These are phyloP conservation scores for Dynastes grantii DNA, from an alignment of 2,888 invertebrate genomes.

Conservation along the genomic window DNA sequence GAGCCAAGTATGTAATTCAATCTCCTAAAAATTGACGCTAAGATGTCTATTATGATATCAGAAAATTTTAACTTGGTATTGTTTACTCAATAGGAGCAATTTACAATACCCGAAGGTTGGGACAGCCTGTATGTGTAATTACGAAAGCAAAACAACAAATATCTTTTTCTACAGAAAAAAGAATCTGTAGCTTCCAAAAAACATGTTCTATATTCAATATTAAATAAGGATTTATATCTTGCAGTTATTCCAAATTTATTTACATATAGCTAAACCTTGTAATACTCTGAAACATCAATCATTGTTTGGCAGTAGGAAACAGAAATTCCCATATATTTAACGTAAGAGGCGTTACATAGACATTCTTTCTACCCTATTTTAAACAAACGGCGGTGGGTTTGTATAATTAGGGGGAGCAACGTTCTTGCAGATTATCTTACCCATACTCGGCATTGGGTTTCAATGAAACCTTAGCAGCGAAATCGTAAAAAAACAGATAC, in stretches of 20 bases:
- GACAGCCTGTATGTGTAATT: too few relatives aligned
- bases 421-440: conserved; percentile 38
- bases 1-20: too few relatives aligned
- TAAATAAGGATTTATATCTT: not conserved
- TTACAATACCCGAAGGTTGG: too few relatives aligned
- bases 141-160: too few relatives aligned
- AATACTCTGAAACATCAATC: not conserved
- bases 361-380: conserved; percentile 40
- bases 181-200: not conserved
- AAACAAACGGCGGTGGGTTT: conserved; percentile 43
- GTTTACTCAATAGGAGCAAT: too few relatives aligned
- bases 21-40: too few relatives aligned
- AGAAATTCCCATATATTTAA: conserved; percentile 26
- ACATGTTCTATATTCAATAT: not conserved
- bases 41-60: too few relatives aligned
- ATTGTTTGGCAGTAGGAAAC: conserved; percentile 2
- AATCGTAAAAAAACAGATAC: conserved; percentile 22
- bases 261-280: not conserved
- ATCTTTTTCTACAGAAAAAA: not conserved
- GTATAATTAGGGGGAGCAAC: conserved; percentile 44
- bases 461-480: conserved; percentile 8
- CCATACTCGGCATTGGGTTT: conserved; percentile 28
- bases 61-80: too few relatives aligned
- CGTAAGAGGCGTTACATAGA: conserved; percentile 21
- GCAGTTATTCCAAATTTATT: not conserved